Conservation (phyloP, 1,140 invertebrate genomes). For the Vollenhovia emeryi region DNA sequence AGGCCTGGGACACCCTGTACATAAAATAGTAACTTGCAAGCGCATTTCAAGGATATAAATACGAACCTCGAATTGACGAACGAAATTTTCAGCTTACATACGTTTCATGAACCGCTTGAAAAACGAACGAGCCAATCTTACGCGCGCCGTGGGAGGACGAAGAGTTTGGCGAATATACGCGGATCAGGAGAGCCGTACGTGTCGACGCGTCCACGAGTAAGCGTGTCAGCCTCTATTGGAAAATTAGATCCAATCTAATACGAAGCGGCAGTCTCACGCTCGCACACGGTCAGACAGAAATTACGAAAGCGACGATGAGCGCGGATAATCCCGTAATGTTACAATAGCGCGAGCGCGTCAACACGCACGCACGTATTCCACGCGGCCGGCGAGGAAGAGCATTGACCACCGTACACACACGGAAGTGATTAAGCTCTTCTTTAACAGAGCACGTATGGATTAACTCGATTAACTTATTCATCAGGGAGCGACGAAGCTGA, state of each 20-base stretch:
- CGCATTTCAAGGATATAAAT: neutral
- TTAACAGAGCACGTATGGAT: slow-evolving; percentile 68
- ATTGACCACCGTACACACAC: slow-evolving; percentile 65
- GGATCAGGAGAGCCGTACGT: neutral
- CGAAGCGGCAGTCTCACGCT: slow-evolving; percentile 70
- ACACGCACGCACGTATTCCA: slow-evolving; percentile 22
- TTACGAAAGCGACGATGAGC: slow-evolving; percentile 68
- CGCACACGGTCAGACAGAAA: slow-evolving; percentile 69
- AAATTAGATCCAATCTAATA: slow-evolving; percentile 76
- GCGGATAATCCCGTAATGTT: slow-evolving; percentile 61
- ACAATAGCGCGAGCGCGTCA: slow-evolving; percentile 54
- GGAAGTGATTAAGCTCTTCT: slow-evolving; percentile 71
- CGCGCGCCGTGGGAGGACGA: neutral
- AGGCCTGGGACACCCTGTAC: no score
- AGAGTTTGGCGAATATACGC: slow-evolving; percentile 17
- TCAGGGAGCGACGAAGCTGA: slow-evolving; percentile 60
- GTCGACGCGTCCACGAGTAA: slow-evolving; percentile 21
- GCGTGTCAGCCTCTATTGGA: slow-evolving; percentile 65
- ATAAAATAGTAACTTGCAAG: neutral
- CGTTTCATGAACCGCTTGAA: neutral
- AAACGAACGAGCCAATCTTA: neutral
- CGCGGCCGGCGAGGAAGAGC: slow-evolving; percentile 67
- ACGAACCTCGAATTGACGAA: neutral
- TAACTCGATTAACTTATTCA: slow-evolving; percentile 75
- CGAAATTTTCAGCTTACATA: neutral